These are phyloP conservation scores for Camelus bactrianus DNA, from an alignment of 2,113 vertebrate species.

Conservation along the genomic window DNA sequence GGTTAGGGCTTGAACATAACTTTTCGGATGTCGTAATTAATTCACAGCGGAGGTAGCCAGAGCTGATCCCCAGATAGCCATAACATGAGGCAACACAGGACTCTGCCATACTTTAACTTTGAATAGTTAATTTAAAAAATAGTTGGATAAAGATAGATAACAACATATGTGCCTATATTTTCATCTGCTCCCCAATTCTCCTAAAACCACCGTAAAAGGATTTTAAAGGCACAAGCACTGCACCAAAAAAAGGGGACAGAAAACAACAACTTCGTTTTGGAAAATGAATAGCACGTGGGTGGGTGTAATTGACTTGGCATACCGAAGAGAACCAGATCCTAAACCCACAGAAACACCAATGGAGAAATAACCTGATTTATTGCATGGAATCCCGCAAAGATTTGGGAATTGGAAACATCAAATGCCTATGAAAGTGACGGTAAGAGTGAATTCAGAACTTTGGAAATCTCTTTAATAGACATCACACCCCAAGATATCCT, in stretches of 20 bases:
- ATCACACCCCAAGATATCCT: neutral
- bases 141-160: neutral
- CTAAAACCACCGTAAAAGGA: neutral
- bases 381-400: neutral
- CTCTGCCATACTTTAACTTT: neutral
- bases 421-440: neutral
- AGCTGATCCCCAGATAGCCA: neutral
- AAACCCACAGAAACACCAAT: neutral
- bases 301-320: neutral
- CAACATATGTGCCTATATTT: neutral
- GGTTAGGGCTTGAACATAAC: neutral
- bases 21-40: neutral
- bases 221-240: neutral
- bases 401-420: neutral
- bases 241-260: neutral
- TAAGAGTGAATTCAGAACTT: neutral
- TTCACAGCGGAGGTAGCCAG: no score
- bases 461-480: neutral
- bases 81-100: neutral
- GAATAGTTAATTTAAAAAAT: neutral
- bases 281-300: neutral
- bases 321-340: neutral
- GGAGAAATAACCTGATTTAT: neutral
- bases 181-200: neutral
- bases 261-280: constrained; percentile 1